Conservation (phyloP, 1,140 invertebrate species). For the Pteromalus puparum region DNA sequence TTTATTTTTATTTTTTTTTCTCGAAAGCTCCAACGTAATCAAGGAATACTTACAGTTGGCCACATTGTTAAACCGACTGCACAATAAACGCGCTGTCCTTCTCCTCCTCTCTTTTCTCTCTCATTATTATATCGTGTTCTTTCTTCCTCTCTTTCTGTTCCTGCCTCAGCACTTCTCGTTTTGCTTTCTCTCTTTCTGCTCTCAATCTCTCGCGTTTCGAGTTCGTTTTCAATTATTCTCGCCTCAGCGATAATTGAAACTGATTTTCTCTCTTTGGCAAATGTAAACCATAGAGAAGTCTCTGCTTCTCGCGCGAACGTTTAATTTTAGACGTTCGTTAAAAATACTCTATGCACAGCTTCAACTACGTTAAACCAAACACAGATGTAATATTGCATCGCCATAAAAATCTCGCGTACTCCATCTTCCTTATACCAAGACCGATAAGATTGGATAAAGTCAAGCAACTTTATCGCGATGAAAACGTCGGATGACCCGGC, state of each 20-base stretch:
- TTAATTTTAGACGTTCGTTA: not conserved
- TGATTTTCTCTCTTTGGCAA: slow-evolving; percentile 34
- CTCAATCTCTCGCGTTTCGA: slow-evolving; percentile 18
- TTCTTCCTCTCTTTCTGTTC: not conserved
- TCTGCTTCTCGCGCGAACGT: not conserved
- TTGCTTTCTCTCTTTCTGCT: not conserved
- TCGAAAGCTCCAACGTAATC: not conserved
- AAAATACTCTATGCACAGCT: not conserved
- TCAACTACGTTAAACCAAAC: too few species aligned
- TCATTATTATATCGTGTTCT: not conserved
- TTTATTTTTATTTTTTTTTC: too few species aligned
- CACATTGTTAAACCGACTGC: not conserved
- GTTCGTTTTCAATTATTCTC: slow-evolving; percentile 46
- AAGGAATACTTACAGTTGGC: not conserved
- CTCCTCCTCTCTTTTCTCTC: not conserved
- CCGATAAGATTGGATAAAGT: slow-evolving; percentile 35
- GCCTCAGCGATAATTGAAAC: slow-evolving; percentile 41
- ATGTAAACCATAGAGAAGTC: not conserved
- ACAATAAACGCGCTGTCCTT: not conserved
- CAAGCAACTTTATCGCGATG: slow-evolving; percentile 17
- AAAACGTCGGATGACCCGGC: slow-evolving; percentile 16
- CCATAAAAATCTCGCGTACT: not conserved
- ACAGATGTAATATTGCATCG: too few species aligned
- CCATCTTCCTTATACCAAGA: slow-evolving; percentile 13
- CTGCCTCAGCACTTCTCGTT: slow-evolving; percentile 7